These are phyloP conservation scores for Quiscalus mexicanus DNA, from an alignment of 2,113 vertebrate genomes.

Conservation along the genomic window DNA sequence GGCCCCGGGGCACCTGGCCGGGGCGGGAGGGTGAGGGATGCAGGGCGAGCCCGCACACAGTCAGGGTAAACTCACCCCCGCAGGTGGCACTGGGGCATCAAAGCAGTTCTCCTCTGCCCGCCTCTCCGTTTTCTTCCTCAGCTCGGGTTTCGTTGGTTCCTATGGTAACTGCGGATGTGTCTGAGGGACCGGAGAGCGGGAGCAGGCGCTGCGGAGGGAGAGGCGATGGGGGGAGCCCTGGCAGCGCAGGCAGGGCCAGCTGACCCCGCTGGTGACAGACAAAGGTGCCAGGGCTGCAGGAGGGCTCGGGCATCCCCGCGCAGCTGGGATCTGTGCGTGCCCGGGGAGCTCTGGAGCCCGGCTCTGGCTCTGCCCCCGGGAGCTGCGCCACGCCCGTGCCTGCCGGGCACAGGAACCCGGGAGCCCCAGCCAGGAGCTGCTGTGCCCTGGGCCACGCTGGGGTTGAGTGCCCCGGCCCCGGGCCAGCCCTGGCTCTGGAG, in stretches of 20 bases:
- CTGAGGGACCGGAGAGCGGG: conserved; percentile 52
- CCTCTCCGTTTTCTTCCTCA: not conserved
- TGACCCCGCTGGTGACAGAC: not conserved
- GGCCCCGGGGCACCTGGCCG: too few species aligned
- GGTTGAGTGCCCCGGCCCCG: rapidly evolving
- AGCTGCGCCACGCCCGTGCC: not conserved
- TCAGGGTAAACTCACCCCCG: not conserved
- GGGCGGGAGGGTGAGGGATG: too few species aligned
- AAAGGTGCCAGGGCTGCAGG: not conserved
- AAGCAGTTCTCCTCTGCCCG: not conserved
- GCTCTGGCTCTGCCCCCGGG: not conserved
- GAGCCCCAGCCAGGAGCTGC: not conserved
- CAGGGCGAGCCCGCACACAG: not conserved
- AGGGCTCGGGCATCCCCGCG: not conserved
- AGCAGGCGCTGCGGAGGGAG: not conserved
- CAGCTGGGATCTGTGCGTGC: not conserved
- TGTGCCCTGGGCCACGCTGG: not conserved
- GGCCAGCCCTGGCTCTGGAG: not conserved
- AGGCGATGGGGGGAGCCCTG: not conserved
- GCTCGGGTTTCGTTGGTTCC: conserved; percentile 75
- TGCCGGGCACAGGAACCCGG: not conserved
- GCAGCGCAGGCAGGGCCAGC: not conserved
- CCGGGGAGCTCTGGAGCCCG: conserved; percentile 51
- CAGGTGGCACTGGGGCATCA: conserved; percentile 42
- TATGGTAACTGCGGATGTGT: conserved; percentile 74